Evolutionary conservation across 2,888 invertebrate species (phyloP).

Genomic region (Ochropacha duplaris): DNA sequence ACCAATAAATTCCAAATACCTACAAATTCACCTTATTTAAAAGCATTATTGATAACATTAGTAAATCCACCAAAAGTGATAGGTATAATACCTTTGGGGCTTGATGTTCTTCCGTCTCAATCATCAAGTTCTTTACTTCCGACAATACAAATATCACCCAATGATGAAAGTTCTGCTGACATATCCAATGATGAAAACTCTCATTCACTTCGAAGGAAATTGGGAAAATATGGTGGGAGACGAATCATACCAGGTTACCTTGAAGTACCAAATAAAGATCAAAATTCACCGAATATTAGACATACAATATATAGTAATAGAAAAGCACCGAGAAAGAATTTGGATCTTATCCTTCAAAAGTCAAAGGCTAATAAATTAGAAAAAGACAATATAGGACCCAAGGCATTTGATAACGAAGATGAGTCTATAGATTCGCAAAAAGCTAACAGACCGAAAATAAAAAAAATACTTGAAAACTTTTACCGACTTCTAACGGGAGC

Average conservation of each 20-base stretch:
- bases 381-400: not conserved
- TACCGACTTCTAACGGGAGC: not conserved
- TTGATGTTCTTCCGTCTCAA: slow-evolving; percentile 24
- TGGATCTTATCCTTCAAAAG: not conserved
- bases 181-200: not conserved
- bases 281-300: too few relatives aligned
- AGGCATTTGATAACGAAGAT: not conserved
- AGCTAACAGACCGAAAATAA: not conserved
- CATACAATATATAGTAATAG: not conserved
- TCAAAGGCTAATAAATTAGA: not conserved
- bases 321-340: not conserved
- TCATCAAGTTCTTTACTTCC: slow-evolving; percentile 6
- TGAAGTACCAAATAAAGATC: not conserved
- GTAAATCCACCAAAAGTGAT: slow-evolving; percentile 47
- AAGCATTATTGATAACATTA: slow-evolving; percentile 49
- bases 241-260: slow-evolving; percentile 1
- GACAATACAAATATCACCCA: not conserved
- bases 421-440: not conserved
- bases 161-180: not conserved
- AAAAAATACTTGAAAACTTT: not conserved
- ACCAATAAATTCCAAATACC: slow-evolving; percentile 20
- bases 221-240: slow-evolving; percentile 2
- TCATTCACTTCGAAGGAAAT: not conserved
- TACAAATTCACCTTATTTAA: slow-evolving; percentile 35
- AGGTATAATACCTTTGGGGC: slow-evolving; percentile 54